Conservation (phyloP, 2,797 vertebrate species). For the Sebastes diploproa region DNA sequence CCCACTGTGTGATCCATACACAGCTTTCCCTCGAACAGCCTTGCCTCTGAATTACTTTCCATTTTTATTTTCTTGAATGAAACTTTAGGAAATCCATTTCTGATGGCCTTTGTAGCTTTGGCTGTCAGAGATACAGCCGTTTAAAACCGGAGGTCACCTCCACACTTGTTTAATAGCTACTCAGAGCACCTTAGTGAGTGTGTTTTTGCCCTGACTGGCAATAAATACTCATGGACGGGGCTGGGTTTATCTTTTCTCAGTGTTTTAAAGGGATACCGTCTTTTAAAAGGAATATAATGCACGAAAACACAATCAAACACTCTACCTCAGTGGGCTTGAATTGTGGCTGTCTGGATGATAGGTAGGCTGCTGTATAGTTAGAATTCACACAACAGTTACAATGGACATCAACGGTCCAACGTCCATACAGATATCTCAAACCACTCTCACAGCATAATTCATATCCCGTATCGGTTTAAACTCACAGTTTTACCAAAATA, state of each 20-base stretch:
- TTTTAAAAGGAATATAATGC: conserved; percentile 23
- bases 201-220: conserved; percentile 66
- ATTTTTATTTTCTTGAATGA: conserved; percentile 72
- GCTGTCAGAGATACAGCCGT: conserved; percentile 67
- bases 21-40: conserved; percentile 18
- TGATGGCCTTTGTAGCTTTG: conserved; percentile 65
- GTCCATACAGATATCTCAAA: neutral
- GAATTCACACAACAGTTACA: neutral
- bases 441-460: neutral
- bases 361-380: neutral
- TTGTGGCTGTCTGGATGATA: neutral
- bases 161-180: conserved; percentile 78
- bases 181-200: conserved; percentile 67
- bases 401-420: neutral
- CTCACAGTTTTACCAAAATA: neutral
- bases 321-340: neutral
- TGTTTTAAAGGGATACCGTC: conserved; percentile 48
- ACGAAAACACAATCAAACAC: neutral
- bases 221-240: conserved; percentile 71
- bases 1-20: conserved; percentile 24
- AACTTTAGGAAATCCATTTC: conserved; percentile 79
- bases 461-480: neutral
- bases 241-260: conserved; percentile 51
- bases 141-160: conserved; percentile 76
- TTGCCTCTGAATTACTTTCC: conserved; percentile 42